Base-by-base conservation (phyloP, 2,888 invertebrate genomes). In the Mycalesis mineus region DNA sequence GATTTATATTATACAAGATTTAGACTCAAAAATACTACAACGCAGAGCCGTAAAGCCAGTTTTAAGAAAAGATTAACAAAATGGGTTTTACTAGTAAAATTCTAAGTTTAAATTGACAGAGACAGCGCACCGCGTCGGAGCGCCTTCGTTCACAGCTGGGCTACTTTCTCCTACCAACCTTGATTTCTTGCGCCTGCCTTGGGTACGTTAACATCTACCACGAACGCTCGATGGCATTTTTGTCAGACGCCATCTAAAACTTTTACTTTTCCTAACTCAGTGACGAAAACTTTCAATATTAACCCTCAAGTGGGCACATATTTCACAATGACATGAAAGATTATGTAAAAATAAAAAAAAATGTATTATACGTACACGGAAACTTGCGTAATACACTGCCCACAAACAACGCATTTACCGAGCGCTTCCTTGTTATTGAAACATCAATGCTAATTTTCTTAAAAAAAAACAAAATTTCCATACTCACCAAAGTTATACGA, bases 91-190 rank as follows among this genome's bases (percentile, higher is more conserved):
- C 5, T 4, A 22, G 22, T 22, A 22, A 22, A 22, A 22, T 22
- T 22, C 22, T 28, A 49, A 49, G 39, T 49, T 49, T 28, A 36
- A 49, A 39, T 17, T 36, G 14, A 33, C 33, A 41, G 14, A 44
- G 28, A 47, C 49, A 55, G 49, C 49, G 41, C 33, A 54, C 37
- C 58, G 62, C 66, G 65, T 67, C 57, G 53, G 51, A 39, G 45
- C 49, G 61, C 71, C 62, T 64, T 65, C 67, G 61, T 66, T 64
- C 66, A 66, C 61, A 73, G 75, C 79, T 82, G 75, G 84, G 86
- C 77, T 85, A 88, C 88, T 88, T 88, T 88, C 88, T 85, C 87
- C 72, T 68, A 64, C 74, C 85, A 84, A 82, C 88, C 88, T 88
- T 88, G 88, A 88, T 88, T 87, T 86, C 84, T 84, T 84, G 74